Percentiles rank a stretch among this genome's conserved stretches.
phyloP scores from a whole-genome alignment of 2,888 invertebrate species.

The Leptinotarsa rubiginosa region DNA sequence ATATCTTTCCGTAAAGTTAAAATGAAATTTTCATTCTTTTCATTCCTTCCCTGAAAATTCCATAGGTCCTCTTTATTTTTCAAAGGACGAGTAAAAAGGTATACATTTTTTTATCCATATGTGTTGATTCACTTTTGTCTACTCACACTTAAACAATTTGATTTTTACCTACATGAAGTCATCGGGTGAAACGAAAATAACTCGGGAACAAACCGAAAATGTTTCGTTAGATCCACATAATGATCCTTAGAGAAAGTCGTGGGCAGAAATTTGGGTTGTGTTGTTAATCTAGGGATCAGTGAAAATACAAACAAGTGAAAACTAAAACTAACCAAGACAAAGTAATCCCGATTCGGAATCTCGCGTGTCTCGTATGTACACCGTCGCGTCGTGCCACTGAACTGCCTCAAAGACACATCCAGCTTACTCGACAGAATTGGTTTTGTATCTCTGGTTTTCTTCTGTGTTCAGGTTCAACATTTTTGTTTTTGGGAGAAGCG shows the following conservation, averaged over 20 bases:
- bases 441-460: slow-evolving; percentile 53
- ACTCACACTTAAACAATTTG: too few relatives aligned
- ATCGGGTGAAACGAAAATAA: too few relatives aligned
- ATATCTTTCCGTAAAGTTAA: too few relatives aligned
- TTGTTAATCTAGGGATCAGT: neutral
- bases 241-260: neutral
- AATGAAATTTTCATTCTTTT: too few relatives aligned
- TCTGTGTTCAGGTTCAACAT: slow-evolving; percentile 44
- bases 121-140: too few relatives aligned
- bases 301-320: slow-evolving; percentile 16
- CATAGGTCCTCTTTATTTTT: too few relatives aligned
- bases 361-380: slow-evolving; percentile 47
- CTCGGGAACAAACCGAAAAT: too few relatives aligned
- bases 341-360: slow-evolving; percentile 31
- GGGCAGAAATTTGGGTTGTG: neutral
- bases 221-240: neutral
- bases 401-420: slow-evolving; percentile 58
- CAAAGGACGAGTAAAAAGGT: too few relatives aligned
- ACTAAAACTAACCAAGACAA: slow-evolving; percentile 13
- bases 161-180: too few relatives aligned
- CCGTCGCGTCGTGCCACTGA: slow-evolving; percentile 40
- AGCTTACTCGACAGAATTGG: slow-evolving; percentile 60
- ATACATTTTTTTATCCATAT: too few relatives aligned
- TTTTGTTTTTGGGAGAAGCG: slow-evolving; percentile 43
- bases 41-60: too few relatives aligned